Evolutionary conservation across 1,140 invertebrate genomes (phyloP).

Genomic region (Neocloeon triangulifer): DNA sequence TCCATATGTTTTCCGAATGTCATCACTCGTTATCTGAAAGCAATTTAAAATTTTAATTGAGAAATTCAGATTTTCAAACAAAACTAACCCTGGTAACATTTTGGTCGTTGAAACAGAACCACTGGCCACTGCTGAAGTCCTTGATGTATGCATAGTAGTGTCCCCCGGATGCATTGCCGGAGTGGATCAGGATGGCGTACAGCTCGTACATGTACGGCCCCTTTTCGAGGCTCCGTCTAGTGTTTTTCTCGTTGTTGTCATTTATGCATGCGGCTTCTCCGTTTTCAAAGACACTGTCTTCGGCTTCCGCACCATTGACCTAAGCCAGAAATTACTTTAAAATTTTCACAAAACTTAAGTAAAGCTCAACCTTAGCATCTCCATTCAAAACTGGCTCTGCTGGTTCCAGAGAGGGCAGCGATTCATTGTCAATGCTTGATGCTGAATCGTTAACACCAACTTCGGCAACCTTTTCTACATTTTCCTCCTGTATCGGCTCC

Average conservation of each 20-base stretch:
- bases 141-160: conserved; percentile 91
- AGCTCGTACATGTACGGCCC: conserved; percentile 70
- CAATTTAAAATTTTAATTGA: too few species aligned
- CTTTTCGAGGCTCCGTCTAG: conserved; percentile 17
- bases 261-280: conserved; percentile 13
- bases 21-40: conserved; percentile 48
- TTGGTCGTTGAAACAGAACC: conserved; percentile 72
- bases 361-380: too few species aligned
- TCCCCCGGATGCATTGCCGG: conserved; percentile 72
- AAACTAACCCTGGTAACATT: conserved; percentile 34
- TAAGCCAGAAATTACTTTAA: too few species aligned
- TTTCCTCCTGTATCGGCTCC: too few species aligned
- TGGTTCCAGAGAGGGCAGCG: too few species aligned
- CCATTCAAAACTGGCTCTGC: too few species aligned
- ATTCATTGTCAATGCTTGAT: too few species aligned
- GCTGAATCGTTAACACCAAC: too few species aligned
- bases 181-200: conserved; percentile 86
- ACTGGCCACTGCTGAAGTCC: conserved; percentile 50
- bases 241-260: conserved; percentile 25
- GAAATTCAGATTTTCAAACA: neutral
- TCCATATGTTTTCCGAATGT: conserved; percentile 68
- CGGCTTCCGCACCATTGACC: conserved; percentile 5
- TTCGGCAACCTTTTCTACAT: too few species aligned
- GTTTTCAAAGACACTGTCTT: conserved; percentile 5
- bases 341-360: too few species aligned